Percentiles rank a stretch among this genome's conserved stretches.
phyloP scores from a whole-genome alignment of 1,140 invertebrate genomes.

The Pentalonia nigronervosa region DNA sequence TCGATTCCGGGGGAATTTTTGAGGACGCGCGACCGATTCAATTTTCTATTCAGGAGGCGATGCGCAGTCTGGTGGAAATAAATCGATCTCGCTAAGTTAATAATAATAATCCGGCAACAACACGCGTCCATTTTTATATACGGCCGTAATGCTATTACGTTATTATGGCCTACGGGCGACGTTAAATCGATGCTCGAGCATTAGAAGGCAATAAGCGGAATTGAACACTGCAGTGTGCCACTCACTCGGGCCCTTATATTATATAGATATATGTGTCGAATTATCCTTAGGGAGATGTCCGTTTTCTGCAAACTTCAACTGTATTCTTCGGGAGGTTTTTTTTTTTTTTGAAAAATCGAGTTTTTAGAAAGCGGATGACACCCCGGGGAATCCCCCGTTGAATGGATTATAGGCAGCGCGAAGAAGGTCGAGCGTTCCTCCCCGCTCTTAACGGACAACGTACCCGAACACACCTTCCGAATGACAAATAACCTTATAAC shows the following conservation, averaged over 20 bases:
- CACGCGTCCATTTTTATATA: conserved; percentile 33
- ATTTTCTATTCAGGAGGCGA: neutral
- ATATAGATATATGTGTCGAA: conserved; percentile 11
- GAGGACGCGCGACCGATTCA: conserved; percentile 27
- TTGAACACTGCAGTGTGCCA: conserved; percentile 17
- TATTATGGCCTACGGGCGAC: conserved; percentile 40
- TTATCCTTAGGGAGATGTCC: conserved; percentile 54
- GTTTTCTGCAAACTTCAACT: conserved; percentile 39
- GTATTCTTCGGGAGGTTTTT: neutral
- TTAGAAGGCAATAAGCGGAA: conserved; percentile 55
- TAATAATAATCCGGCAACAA: conserved; percentile 54
- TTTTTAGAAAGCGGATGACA: conserved; percentile 55
- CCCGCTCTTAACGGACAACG: conserved; percentile 7
- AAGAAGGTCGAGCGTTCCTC: neutral
- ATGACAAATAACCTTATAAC: conserved; percentile 50
- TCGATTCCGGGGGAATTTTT: neutral
- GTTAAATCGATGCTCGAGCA: conserved; percentile 51
- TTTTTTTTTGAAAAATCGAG: conserved; percentile 50
- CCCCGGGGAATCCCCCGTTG: conserved; percentile 39
- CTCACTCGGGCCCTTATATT: conserved; percentile 18
- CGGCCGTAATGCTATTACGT: conserved; percentile 38
- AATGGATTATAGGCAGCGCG: neutral
- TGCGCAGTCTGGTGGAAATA: neutral
- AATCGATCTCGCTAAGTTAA: conserved; percentile 55
- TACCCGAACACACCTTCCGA: conserved; percentile 35